A percentile compares a stretch with the other conserved stretches of the same genome.
These are phyloP conservation scores for Nycteola revayana DNA, from an alignment of 2,888 invertebrate genomes.

Conservation along the genomic window DNA sequence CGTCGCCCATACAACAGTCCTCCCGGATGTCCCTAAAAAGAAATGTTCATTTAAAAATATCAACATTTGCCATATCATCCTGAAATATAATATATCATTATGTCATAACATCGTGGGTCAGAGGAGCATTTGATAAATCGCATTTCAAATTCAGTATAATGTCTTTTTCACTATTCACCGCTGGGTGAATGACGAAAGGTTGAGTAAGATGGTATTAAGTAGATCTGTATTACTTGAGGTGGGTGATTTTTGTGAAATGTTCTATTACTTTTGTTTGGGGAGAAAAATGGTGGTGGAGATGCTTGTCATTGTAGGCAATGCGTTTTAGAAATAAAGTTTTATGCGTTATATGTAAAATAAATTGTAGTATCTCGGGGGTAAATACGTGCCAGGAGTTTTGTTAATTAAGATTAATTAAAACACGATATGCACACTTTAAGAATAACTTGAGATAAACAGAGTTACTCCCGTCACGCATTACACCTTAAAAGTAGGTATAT, in stretches of 20 bases:
- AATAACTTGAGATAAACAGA: too few relatives aligned
- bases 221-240: conserved; percentile 31
- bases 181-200: conserved; percentile 65
- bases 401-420: too few relatives aligned
- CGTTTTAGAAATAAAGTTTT: too few relatives aligned
- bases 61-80: conserved; percentile 75
- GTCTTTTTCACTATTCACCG: conserved; percentile 76
- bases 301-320: too few relatives aligned
- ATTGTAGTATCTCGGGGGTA: too few relatives aligned
- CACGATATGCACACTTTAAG: too few relatives aligned
- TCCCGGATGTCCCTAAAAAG: conserved; percentile 66
- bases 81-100: conserved; percentile 77
- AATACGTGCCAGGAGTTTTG: too few relatives aligned
- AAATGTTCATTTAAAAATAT: conserved; percentile 53
- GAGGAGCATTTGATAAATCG: conserved; percentile 78
- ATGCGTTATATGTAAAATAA: too few relatives aligned
- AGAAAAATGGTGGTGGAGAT: neutral
- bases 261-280: neutral
- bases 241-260: conserved; percentile 10
- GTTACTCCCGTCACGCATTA: too few relatives aligned
- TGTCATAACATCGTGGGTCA: conserved; percentile 80
- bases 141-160: conserved; percentile 78
- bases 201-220: conserved; percentile 36
- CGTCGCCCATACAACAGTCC: conserved; percentile 57
- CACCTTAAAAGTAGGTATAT: too few relatives aligned